Percentiles rank a stretch among this genome's conserved stretches.
Conservation (phyloP, 2,797 vertebrate species). For the Phaenicophaeus curvirostris region DNA sequence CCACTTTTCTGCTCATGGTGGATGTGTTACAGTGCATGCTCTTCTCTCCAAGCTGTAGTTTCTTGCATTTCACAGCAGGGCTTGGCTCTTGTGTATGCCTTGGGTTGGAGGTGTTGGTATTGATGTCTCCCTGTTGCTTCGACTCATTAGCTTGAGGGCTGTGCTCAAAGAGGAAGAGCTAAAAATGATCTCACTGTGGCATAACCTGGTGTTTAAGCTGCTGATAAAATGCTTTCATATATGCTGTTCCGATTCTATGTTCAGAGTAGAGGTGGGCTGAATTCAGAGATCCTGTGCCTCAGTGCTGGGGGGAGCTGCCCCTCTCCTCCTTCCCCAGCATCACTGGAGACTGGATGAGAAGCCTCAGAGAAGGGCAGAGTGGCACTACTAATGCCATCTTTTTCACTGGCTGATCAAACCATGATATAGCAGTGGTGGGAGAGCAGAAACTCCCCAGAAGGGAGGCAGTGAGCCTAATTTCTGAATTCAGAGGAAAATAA, state of each 20-base stretch:
- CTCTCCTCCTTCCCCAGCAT: not conserved
- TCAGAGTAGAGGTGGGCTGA: not conserved
- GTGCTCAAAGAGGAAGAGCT: not conserved
- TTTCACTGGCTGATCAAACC: rapidly evolving
- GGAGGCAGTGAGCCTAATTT: not conserved
- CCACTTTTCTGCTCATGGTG: rapidly evolving
- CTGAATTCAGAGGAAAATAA: not conserved
- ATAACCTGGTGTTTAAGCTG: not conserved
- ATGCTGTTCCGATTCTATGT: not conserved
- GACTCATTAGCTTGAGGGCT: not conserved
- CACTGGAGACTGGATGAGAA: rapidly evolving
- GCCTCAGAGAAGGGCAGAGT: not conserved
- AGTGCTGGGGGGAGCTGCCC: not conserved
- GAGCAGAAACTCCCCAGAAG: not conserved
- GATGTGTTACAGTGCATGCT: not conserved
- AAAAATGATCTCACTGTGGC: rapidly evolving
- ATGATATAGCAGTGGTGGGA: not conserved
- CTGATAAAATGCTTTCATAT: not conserved
- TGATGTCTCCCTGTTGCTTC: not conserved
- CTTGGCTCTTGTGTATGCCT: not conserved
- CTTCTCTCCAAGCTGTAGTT: not conserved
- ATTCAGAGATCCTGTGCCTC: not conserved
- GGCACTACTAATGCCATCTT: rapidly evolving
- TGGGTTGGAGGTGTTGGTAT: not conserved
- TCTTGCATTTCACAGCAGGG: not conserved